Percentiles rank a stretch among this genome's conserved stretches.
These are phyloP conservation scores for Neosilurus hyrtlii DNA, from an alignment of 2,797 vertebrate species.

Conservation along the genomic window DNA sequence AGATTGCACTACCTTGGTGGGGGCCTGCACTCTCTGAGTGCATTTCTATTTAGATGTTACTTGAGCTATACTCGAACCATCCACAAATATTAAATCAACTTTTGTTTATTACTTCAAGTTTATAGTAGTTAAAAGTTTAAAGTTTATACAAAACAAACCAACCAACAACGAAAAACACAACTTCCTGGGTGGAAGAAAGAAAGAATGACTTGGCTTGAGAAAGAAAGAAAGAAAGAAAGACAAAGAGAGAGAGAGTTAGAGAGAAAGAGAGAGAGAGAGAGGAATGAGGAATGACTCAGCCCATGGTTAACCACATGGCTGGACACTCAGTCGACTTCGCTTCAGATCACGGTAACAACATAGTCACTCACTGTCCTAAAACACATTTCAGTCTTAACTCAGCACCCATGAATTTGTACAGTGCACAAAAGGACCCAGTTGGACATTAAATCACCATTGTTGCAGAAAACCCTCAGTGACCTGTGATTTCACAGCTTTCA, in stretches of 20 bases:
- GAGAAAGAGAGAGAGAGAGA: background rate
- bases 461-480: background rate
- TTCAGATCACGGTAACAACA: background rate
- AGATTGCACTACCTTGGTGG: too few species aligned
- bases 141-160: too few species aligned
- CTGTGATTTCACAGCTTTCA: too few species aligned
- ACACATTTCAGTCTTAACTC: background rate
- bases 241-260: background rate
- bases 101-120: too few species aligned
- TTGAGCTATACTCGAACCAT: too few species aligned
- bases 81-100: too few species aligned
- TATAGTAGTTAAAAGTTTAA: too few species aligned
- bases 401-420: background rate
- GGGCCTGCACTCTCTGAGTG: too few species aligned
- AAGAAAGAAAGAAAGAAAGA: background rate
- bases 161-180: too few species aligned
- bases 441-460: background rate
- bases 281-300: slow-evolving; percentile 38
- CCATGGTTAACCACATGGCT: background rate
- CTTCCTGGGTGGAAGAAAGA: too few species aligned
- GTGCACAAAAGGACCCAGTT: background rate
- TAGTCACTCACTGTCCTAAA: background rate
- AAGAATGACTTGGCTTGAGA: too few species aligned
- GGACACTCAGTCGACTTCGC: background rate
- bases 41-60: too few species aligned